phyloP scores from a whole-genome alignment of 2,888 invertebrate species.

The Zaprionus bogoriensis region DNA sequence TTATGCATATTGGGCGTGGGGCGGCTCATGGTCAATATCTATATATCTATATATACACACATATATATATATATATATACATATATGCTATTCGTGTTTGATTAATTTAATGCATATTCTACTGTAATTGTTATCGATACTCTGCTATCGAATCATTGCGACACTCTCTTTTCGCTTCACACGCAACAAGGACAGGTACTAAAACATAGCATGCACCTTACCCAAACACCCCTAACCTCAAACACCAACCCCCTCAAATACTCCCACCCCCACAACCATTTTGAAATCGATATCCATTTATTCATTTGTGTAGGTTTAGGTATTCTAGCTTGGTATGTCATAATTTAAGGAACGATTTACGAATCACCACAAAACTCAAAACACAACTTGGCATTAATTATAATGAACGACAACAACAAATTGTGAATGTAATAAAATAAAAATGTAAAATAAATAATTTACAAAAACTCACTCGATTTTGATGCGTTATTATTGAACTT shows the following conservation, averaged over 20 bases:
- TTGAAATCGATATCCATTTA: slow-evolving; percentile 26
- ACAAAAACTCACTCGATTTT: slow-evolving; percentile 12
- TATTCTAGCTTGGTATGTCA: slow-evolving; percentile 66
- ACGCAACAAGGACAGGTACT: neutral
- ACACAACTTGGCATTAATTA: slow-evolving; percentile 12
- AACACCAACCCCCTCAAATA: neutral
- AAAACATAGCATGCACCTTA: neutral
- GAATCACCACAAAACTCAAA: slow-evolving; percentile 18
- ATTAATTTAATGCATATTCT: too few species aligned
- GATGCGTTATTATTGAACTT: neutral
- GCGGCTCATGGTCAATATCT: slow-evolving; percentile 48
- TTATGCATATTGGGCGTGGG: slow-evolving; percentile 57
- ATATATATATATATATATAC: neutral
- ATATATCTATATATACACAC: neutral
- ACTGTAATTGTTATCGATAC: neutral
- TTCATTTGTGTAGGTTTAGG: slow-evolving; percentile 73
- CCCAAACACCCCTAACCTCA: neutral
- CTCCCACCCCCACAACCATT: slow-evolving; percentile 12
- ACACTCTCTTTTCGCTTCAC: neutral
- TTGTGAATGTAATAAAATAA: slow-evolving; percentile 27
- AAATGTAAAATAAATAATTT: slow-evolving; percentile 41
- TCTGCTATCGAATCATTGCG: neutral
- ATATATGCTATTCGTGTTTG: neutral
- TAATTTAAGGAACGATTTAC: slow-evolving; percentile 53
- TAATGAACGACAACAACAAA: neutral